phyloP scores from a whole-genome alignment of 2,888 invertebrate species.

The Xiphydria camelus region DNA sequence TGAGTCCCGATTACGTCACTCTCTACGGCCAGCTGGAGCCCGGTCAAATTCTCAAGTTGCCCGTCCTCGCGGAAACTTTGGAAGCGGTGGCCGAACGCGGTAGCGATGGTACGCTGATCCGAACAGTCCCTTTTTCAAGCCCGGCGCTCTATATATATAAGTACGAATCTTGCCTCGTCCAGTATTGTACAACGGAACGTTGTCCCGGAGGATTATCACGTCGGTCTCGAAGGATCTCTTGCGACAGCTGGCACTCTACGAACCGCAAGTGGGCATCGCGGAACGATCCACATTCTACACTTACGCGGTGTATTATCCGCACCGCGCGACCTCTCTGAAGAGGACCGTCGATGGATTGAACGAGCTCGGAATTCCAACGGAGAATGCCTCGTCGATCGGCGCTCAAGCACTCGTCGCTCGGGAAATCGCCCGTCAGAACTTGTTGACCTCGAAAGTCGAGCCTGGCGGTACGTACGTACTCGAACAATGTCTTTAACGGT shows the following conservation, averaged over 20 bases:
- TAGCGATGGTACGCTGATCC: constrained; percentile 50
- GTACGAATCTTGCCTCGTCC: constrained; percentile 1
- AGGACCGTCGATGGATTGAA: constrained; percentile 35
- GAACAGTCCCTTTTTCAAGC: too few relatives aligned
- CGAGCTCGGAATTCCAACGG: constrained; percentile 30
- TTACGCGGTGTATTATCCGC: constrained; percentile 44
- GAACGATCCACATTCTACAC: constrained; percentile 37
- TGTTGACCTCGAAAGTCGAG: constrained; percentile 16
- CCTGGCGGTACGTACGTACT: constrained; percentile 20
- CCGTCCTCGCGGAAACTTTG: constrained; percentile 62
- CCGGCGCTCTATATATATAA: neutral
- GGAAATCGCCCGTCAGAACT: constrained; percentile 28
- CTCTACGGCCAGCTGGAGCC: constrained; percentile 57
- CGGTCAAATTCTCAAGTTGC: constrained; percentile 58
- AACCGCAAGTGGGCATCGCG: constrained; percentile 31
- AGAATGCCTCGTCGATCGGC: constrained; percentile 38
- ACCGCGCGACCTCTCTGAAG: constrained; percentile 29
- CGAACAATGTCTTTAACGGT: constrained; percentile 31
- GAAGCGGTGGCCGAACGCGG: constrained; percentile 58
- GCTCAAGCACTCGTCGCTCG: constrained; percentile 38
- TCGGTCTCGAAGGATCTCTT: constrained; percentile 50
- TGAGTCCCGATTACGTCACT: constrained; percentile 50
- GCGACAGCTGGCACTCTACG: constrained; percentile 39
- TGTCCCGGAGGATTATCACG: constrained; percentile 54
- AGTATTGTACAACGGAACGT: constrained; percentile 53